A percentile compares a stretch with the other conserved stretches of the same genome.
These are phyloP conservation scores for Nephrotoma guestfalica DNA, from an alignment of 2,888 invertebrate species.

Conservation along the genomic window DNA sequence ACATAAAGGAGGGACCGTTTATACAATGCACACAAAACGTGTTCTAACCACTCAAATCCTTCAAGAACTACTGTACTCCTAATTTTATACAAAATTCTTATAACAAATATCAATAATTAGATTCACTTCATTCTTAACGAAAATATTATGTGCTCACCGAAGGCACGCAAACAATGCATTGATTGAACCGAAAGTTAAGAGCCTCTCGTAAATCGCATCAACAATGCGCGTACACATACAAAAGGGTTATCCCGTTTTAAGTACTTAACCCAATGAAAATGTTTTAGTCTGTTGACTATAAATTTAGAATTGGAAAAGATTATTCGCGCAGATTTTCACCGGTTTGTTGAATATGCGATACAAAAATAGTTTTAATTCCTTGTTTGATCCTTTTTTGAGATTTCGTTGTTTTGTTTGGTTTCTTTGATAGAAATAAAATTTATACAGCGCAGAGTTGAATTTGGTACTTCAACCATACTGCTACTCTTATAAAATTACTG, in stretches of 20 bases:
- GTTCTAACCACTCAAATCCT: background rate
- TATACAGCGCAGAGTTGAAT: background rate
- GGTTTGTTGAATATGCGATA: background rate
- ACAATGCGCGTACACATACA: background rate
- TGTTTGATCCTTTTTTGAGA: background rate
- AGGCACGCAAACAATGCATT: background rate
- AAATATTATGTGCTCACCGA: background rate
- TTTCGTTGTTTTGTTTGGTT: background rate
- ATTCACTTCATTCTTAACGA: background rate
- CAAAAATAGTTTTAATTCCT: background rate
- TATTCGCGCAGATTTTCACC: background rate
- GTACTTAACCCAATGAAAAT: background rate
- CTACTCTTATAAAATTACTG: background rate
- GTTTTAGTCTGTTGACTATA: background rate
- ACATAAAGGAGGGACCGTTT: background rate
- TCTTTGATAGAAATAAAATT: background rate
- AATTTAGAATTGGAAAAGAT: background rate
- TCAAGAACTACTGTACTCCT: background rate
- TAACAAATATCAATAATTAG: background rate
- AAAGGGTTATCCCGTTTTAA: background rate
- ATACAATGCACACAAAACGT: background rate
- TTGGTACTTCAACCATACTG: background rate
- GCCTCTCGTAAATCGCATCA: background rate
- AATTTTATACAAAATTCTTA: background rate
- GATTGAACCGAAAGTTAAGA: background rate